Evolutionary conservation across 2,113 vertebrate genomes (phyloP), one percentile per base, ranked within the genome.

Genomic region (Nestor notabilis): DNA sequence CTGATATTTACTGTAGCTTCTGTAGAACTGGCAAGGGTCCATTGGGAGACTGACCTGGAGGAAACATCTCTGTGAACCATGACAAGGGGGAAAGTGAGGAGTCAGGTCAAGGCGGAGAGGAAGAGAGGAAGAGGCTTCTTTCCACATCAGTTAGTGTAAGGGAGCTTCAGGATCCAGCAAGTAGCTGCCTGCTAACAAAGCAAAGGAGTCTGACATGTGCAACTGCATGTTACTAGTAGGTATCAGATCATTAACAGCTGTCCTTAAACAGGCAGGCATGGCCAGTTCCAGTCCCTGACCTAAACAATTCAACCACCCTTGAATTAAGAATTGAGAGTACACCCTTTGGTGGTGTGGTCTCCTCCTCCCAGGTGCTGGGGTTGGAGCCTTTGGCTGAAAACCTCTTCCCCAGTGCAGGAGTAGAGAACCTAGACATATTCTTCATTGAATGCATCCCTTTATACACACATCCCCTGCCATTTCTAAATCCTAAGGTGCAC

Each of bases 151-250:
- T 13, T 53, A 13, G 17, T 56, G 35, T 39, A 39, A 39, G 39
- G 39, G 39, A 39, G 11, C 6, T 71, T 37, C 20, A n/a, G 70
- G 17, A 29, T 5, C 24, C 35, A 46, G 41, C 24, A 56, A 83
- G 58, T 13, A 61, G 35, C 24, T 53, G 31, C 8, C 69, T 71
- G 50, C 56, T 61, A 17, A 58, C 31, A 39, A 53, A 64, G 14
- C 2, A 1, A 70, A 64, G 29, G 20, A 58, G 27, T 58, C 1
- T 76, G 63, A 10, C 19, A 24, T 55, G 47, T 11, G 12, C 14
- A 72, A 0, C 5, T n/a, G 3, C 4, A 0, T 10, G 11, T 43
- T 52, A 24, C 14, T 5, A 2, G 7, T 39, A 83, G 29, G n/a
- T 43, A 66, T 63, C 72, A 66, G 53, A 18, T 33, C 27, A 24